Conservation (phyloP, 1,140 invertebrate genomes). For the Micrasema longulum region DNA sequence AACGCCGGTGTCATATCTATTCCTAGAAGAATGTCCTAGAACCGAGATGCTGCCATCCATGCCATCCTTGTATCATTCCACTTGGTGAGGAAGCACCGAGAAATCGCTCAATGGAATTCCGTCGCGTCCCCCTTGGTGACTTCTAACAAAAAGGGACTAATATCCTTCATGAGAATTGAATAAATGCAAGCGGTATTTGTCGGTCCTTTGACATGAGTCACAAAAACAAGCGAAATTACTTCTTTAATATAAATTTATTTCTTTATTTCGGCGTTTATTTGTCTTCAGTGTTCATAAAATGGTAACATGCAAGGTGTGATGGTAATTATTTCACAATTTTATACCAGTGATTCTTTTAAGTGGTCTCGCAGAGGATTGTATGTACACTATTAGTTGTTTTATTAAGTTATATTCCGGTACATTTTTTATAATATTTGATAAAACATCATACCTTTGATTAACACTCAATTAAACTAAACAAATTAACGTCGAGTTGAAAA, state of each 20-base stretch:
- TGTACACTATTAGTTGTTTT: no score
- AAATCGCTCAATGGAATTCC: slow-evolving; percentile 45
- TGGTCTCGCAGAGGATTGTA: no score
- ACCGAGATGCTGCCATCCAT: slow-evolving; percentile 37
- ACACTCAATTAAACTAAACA: no score
- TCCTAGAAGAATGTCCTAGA: slow-evolving; percentile 48
- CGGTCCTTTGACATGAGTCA: slow-evolving; percentile 23
- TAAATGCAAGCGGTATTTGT: slow-evolving; percentile 29
- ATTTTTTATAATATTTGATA: no score
- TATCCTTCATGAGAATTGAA: slow-evolving; percentile 29
- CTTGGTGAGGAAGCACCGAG: slow-evolving; percentile 14
- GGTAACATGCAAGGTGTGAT: no score
- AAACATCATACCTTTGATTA: no score
- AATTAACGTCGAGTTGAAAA: no score
- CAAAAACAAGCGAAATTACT: slow-evolving; percentile 51
- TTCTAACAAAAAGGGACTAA: slow-evolving; percentile 26
- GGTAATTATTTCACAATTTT: no score
- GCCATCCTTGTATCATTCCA: slow-evolving; percentile 40
- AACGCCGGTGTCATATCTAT: slow-evolving; percentile 37
- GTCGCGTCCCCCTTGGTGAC: slow-evolving; percentile 14
- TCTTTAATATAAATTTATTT: slow-evolving; percentile 50
- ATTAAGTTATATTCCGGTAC: no score
- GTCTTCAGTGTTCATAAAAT: no score
- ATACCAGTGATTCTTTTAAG: no score
- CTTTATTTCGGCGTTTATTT: slow-evolving; percentile 39